Base-by-base conservation (phyloP, 2,113 vertebrate species). In the Orcinus orca region DNA sequence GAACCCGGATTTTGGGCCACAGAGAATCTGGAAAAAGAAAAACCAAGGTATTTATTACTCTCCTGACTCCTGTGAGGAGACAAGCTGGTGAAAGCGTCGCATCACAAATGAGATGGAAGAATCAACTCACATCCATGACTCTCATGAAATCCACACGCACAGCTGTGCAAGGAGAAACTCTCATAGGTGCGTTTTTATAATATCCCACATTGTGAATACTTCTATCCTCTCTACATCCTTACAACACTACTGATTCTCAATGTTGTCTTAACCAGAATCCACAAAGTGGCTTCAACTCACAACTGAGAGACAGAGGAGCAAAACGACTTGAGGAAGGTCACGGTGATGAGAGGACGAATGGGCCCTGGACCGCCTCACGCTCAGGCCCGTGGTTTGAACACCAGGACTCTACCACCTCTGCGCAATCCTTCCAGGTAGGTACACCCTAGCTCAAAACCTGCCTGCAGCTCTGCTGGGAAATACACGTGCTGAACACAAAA, bases 1-100 rank as follows among this genome's bases (percentile, higher is more conserved):
- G 99, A 90, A 99, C 99, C 1, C 99, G 98, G 77, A 99, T 99
- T 98, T 99, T 99, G n/a, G 99, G 99, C 99, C 99, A 99, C 26
- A 99, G 99, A 68, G 99, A 99, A 94, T 99, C 99, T 99, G 97
- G 13, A 62, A 83, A 90, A 79, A 92, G 91, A 15, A 74, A 13
- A 31, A 29, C 25, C 74, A 63, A 31, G 13, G 50, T 9, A 87
- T 74, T 38, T 12, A 53, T 94, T 55, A 90, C 11, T 55, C 20
- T 21, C 9, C 26, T 33, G 55, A 44, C 20, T 41, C 41, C 15
- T 21, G 38, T 73, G 77, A 94, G 73, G 53, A 58, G 47, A 63
- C 5, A 13, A 86, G 47, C 77, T 15, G 6, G 87, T 31, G 4
- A 70, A 68, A 38, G 55, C 36, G 3, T 2, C 53, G 21, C 23